Evolutionary conservation across 1,140 invertebrate species (phyloP).

Genomic region (Bombus waltoni): DNA sequence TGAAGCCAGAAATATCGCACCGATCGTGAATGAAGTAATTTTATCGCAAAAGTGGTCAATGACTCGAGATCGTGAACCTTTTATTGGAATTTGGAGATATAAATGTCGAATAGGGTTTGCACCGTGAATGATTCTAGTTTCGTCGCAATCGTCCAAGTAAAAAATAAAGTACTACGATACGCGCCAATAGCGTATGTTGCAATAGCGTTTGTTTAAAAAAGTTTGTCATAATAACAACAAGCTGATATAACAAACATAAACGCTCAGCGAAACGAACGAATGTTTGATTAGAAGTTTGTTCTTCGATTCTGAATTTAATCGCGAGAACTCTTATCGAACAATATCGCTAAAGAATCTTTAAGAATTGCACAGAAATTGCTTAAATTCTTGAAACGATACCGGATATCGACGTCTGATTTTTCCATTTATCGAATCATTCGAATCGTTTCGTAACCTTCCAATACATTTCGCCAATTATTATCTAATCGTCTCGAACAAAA

Average conservation of each 20-base stretch:
- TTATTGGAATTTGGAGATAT: neutral
- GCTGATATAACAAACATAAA: too few species aligned
- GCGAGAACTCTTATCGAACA: neutral
- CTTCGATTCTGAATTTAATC: neutral
- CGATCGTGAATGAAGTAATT: slow-evolving; percentile 17
- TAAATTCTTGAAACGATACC: neutral
- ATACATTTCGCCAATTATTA: neutral
- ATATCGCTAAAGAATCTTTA: neutral
- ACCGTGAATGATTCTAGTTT: neutral
- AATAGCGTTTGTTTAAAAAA: too few species aligned
- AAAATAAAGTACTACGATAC: neutral
- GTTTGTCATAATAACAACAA: too few species aligned
- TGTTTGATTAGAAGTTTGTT: neutral
- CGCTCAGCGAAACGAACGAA: too few species aligned
- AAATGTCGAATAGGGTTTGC: neutral
- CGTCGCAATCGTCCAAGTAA: neutral
- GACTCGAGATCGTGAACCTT: neutral
- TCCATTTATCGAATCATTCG: neutral
- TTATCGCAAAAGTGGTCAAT: neutral
- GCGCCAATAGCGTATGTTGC: too few species aligned
- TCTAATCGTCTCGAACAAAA: neutral
- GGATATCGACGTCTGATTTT: neutral
- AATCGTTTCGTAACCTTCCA: neutral
- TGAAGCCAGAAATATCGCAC: neutral
- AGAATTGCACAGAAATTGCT: neutral